A percentile compares a stretch with the other conserved stretches of the same genome.
phyloP scores from a whole-genome alignment of 2,888 invertebrate species.

The Agrochola litura region DNA sequence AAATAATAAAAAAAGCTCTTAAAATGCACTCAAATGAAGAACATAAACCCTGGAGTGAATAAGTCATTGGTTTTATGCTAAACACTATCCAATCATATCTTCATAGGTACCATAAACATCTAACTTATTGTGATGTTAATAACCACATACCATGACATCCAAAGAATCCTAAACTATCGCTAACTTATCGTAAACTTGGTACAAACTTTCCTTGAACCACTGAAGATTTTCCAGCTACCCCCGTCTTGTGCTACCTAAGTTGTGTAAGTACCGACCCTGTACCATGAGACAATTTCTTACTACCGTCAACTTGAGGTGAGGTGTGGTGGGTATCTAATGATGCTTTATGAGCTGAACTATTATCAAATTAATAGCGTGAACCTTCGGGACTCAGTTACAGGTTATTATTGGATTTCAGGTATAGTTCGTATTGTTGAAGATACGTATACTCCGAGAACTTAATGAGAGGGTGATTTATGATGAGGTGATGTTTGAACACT shows the following conservation, averaged over 20 bases:
- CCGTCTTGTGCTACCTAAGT: slow-evolving; percentile 23
- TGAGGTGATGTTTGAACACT: background rate
- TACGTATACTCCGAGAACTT: background rate
- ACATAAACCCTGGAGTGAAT: background rate
- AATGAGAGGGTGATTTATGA: background rate
- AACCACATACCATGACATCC: slow-evolving; percentile 1
- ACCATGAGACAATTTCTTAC: slow-evolving; percentile 9
- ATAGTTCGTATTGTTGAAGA: background rate
- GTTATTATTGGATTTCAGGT: slow-evolving; percentile 2
- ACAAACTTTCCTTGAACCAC: slow-evolving; percentile 58
- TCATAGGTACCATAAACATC: background rate
- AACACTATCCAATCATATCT: background rate
- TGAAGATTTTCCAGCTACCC: slow-evolving; percentile 73
- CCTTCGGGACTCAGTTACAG: slow-evolving; percentile 41
- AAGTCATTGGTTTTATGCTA: background rate
- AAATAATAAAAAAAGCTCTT: background rate
- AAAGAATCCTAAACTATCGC: slow-evolving; percentile 20
- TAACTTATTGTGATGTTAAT: background rate
- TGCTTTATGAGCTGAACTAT: slow-evolving; percentile 83
- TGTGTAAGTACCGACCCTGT: background rate
- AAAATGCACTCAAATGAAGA: background rate
- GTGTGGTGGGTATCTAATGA: slow-evolving; percentile 76
- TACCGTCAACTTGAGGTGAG: slow-evolving; percentile 49
- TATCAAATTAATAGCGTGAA: slow-evolving; percentile 73
- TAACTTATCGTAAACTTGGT: slow-evolving; percentile 12